Evolutionary conservation across 1,140 invertebrate genomes (phyloP), one percentile per base, ranked within the genome.

Genomic region (Bombus pascuorum): DNA sequence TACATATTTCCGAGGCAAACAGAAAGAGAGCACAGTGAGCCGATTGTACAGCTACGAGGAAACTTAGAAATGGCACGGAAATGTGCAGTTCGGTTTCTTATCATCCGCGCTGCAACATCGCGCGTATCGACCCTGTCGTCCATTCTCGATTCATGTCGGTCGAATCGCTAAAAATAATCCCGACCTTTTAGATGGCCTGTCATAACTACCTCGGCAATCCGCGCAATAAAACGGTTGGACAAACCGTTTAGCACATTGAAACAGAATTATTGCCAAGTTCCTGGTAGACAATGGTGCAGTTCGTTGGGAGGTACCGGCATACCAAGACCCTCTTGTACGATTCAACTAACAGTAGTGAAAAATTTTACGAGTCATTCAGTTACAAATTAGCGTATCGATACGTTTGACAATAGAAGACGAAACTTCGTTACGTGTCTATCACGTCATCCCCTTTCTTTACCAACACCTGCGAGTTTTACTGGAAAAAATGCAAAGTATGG

Each of bases 141-240:
- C 39, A 34, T 42, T 71, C 75, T 59, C 65, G 62, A 70, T 77
- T 83, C 72, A 12, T 66, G 32, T 68, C 44, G 32, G 44, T 15
- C 34, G 79, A 76, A 77, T 32, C 47, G 80, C 80, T 86, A 86
- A 86, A 86, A 78, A 86, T 86, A 86, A 84, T 84, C 42, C 70
- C 15, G 75, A 66, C 59, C 34, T 78, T 73, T 74, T 47, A 62
- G 75, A 34, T 78, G 5, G 10, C 22, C 42, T 53, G 79, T 70
- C 57, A 53, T 83, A 77, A 83, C 62, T 57, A 68, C n/a, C 66
- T 34, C 39, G 57, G 47, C 66, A 62, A 76, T 76, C 39, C 34
- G 66, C 32, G 22, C 32, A 62, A 77, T 59, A 37, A 53, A 59
- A 42, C 74, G 32, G 28, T 75, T 53, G 47, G 34, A 15, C 39